Evolutionary conservation across 2,113 vertebrate genomes (phyloP).

Genomic region (Deroptyus accipitrinus): DNA sequence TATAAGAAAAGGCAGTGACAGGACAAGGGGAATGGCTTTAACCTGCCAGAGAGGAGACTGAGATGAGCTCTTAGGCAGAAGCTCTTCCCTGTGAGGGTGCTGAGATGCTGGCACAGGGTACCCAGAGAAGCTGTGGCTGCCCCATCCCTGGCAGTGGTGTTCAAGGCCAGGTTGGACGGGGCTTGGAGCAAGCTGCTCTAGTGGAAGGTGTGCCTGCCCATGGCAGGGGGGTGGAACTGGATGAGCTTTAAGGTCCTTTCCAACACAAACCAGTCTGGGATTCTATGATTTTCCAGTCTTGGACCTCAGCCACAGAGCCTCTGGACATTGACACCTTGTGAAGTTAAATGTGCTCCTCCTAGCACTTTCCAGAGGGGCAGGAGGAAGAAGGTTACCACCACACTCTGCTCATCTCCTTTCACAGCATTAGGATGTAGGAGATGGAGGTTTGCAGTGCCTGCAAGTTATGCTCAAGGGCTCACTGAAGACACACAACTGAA

Average conservation of each 20-base stretch:
- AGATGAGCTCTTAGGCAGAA: not conserved
- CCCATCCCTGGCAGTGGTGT: too few species aligned
- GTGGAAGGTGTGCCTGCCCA: not conserved
- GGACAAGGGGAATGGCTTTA: not conserved
- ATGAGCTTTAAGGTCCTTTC: not conserved
- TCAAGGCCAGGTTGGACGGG: too few species aligned
- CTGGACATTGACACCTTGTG: fast-evolving
- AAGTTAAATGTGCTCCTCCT: fast-evolving
- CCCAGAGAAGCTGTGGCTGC: too few species aligned
- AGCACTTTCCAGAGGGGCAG: not conserved
- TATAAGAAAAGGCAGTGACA: not conserved
- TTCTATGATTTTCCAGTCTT: not conserved
- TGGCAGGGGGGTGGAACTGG: too few species aligned
- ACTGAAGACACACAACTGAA: fast-evolving
- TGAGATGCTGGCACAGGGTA: not conserved
- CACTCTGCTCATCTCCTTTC: not conserved
- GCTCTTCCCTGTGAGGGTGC: not conserved
- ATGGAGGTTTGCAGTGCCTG: not conserved
- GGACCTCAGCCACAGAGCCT: not conserved
- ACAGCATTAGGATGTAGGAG: not conserved
- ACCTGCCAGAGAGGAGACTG: not conserved
- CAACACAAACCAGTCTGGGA: not conserved
- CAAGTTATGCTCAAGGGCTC: not conserved
- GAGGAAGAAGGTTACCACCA: not conserved
- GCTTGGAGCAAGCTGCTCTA: not conserved